phyloP scores from a whole-genome alignment of 2,113 vertebrate genomes.

The Siniperca chuatsi region DNA sequence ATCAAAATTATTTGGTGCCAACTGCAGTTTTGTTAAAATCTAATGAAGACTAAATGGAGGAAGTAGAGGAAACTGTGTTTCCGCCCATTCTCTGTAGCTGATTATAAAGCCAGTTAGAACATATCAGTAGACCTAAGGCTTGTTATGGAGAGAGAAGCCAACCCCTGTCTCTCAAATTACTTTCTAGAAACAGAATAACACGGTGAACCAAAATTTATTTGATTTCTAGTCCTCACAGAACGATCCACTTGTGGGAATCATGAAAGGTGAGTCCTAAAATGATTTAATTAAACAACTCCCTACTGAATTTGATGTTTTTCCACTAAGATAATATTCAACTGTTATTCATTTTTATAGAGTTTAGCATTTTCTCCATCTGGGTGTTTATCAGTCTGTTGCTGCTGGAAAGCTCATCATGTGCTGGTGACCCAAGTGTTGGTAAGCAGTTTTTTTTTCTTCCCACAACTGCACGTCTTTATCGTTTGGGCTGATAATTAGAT shows the following conservation, averaged over 20 bases:
- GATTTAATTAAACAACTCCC: not conserved
- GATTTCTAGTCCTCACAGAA: not conserved
- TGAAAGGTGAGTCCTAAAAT: constrained; percentile 64
- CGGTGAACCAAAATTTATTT: not conserved
- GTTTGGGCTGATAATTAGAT: not conserved
- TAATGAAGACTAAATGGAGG: constrained; percentile 21
- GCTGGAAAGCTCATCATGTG: constrained; percentile 36
- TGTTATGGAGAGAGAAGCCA: not conserved
- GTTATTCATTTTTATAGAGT: constrained; percentile 2
- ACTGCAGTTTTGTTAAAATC: not conserved
- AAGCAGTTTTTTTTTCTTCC: not conserved
- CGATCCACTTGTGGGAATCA: not conserved
- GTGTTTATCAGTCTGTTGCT: constrained; percentile 55
- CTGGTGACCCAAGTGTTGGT: constrained; percentile 57
- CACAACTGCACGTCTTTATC: not conserved
- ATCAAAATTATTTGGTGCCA: not conserved
- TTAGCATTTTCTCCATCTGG: constrained; percentile 42
- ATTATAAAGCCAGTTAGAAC: not conserved
- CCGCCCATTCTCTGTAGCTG: constrained; percentile 23
- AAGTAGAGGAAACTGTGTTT: constrained; percentile 29
- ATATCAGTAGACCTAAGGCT: not conserved
- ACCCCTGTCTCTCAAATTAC: not conserved
- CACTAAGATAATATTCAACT: not conserved
- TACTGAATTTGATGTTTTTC: not conserved
- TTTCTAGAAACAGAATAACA: not conserved